phyloP scores from a whole-genome alignment of 1,140 invertebrate species.

The Condylostylus longicornis region DNA sequence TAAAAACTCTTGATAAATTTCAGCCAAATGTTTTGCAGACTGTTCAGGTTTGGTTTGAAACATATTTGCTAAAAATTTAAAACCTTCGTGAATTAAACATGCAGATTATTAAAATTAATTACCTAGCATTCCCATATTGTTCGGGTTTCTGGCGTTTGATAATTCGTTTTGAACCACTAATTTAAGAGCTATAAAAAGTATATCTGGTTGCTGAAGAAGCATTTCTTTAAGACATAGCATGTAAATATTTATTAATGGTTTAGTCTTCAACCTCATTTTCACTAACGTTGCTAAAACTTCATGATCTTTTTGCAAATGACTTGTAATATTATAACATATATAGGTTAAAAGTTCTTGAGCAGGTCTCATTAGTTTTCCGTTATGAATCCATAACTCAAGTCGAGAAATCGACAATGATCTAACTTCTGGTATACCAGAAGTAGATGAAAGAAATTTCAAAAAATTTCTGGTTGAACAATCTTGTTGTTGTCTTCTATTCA shows the following conservation, averaged over 20 bases:
- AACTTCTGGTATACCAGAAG: constrained; percentile 70
- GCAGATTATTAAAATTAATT: constrained; percentile 6
- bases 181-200: constrained; percentile 73
- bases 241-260: constrained; percentile 79
- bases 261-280: constrained; percentile 85
- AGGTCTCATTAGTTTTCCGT: constrained; percentile 79
- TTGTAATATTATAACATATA: constrained; percentile 67
- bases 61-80: constrained; percentile 51
- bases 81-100: constrained; percentile 1
- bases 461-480: constrained; percentile 81
- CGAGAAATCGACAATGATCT: constrained; percentile 64
- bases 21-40: constrained; percentile 61
- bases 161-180: constrained; percentile 92
- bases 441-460: constrained; percentile 64
- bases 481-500: constrained; percentile 65
- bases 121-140: constrained; percentile 60
- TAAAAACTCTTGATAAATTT: constrained; percentile 72
- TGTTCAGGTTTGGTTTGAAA: constrained; percentile 66
- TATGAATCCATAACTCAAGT: constrained; percentile 88
- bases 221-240: constrained; percentile 64
- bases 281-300: constrained; percentile 82
- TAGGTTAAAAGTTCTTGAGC: constrained; percentile 89
- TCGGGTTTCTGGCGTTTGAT: constrained; percentile 77
- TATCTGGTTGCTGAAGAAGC: constrained; percentile 45
- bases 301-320: constrained; percentile 61